A percentile compares a stretch with the other conserved stretches of the same genome.
Conservation (phyloP, 2,113 vertebrate genomes). For the Spizaetus ornatus region DNA sequence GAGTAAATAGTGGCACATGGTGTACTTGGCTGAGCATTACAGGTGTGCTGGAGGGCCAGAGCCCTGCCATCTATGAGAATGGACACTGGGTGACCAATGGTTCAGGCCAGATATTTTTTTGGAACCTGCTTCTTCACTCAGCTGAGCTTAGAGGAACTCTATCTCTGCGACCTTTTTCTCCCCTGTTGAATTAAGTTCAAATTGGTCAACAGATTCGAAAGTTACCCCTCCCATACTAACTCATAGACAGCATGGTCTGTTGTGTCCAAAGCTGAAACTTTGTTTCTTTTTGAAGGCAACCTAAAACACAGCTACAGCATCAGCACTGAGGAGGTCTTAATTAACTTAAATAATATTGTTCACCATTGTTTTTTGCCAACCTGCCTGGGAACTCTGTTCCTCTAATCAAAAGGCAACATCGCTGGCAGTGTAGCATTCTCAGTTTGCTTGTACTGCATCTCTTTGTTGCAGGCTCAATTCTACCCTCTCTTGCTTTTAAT, state of each 20-base stretch:
- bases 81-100: not conserved
- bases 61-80: not conserved
- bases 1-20: not conserved
- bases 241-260: not conserved
- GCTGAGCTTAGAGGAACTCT: not conserved
- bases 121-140: not conserved
- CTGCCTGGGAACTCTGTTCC: not conserved
- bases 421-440: not conserved
- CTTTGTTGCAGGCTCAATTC: constrained; percentile 5
- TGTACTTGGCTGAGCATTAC: not conserved
- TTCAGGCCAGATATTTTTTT: not conserved
- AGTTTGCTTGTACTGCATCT: not conserved
- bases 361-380: not conserved
- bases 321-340: not conserved
- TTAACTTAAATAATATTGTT: not conserved
- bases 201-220: not conserved
- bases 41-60: not conserved
- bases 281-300: not conserved
- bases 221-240: not conserved
- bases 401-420: not conserved
- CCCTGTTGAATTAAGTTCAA: not conserved
- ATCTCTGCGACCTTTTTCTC: not conserved
- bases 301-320: not conserved
- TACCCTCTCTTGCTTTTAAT: not conserved
- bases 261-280: not conserved